Evolutionary conservation across 2,113 vertebrate species (phyloP).

Genomic region (Cryptomyrus ogoouensis): DNA sequence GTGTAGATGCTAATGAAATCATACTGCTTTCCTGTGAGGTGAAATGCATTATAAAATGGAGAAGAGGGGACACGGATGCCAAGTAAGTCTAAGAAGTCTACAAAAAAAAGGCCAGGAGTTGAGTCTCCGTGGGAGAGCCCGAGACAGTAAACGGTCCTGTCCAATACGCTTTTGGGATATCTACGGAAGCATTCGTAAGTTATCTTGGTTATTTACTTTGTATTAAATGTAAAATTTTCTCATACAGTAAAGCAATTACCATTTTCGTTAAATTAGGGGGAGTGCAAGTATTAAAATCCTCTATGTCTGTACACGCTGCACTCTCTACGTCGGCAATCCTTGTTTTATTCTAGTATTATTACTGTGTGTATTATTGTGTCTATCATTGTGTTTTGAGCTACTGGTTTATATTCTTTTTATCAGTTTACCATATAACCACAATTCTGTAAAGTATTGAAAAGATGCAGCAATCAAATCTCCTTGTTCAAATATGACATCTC

Average conservation of each 20-base stretch:
- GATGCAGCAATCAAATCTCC: background rate
- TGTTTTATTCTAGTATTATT: too few relatives aligned
- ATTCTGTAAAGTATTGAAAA: background rate
- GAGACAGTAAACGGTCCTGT: conserved; percentile 21
- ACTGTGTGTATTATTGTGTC: too few relatives aligned
- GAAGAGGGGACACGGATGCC: background rate
- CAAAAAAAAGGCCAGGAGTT: conserved; percentile 31
- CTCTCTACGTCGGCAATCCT: too few relatives aligned
- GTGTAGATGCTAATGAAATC: conserved; percentile 56
- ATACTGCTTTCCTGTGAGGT: conserved; percentile 50
- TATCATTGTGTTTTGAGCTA: background rate
- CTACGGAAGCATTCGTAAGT: conserved; percentile 12
- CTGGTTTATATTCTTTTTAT: background rate
- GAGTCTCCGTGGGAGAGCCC: conserved; percentile 21
- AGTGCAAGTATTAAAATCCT: background rate
- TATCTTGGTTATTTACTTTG: background rate
- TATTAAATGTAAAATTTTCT: background rate
- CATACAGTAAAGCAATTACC: background rate
- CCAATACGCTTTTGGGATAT: background rate
- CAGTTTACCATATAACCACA: background rate
- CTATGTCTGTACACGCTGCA: too few relatives aligned
- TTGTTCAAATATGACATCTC: background rate
- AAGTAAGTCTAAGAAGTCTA: conserved; percentile 20
- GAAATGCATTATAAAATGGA: conserved; percentile 55
- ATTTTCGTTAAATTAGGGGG: background rate